Percentiles rank a stretch among this genome's conserved stretches.
These are phyloP conservation scores for Cydia fagiglandana DNA, from an alignment of 1,140 invertebrate genomes.

Conservation along the genomic window DNA sequence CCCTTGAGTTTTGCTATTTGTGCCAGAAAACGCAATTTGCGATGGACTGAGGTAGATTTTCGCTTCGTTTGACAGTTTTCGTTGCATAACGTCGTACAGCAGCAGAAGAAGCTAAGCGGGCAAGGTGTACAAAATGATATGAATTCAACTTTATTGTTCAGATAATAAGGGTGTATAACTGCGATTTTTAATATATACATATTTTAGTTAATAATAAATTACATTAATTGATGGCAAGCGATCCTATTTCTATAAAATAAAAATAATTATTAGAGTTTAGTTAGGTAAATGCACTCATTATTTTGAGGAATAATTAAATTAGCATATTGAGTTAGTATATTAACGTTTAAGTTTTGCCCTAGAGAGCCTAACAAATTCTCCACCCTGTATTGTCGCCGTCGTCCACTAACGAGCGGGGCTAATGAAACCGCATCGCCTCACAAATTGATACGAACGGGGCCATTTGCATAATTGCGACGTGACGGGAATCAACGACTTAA, in stretches of 20 bases:
- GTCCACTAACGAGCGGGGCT: constrained; percentile 23
- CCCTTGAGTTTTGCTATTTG: background rate
- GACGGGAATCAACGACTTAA: background rate
- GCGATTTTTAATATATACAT: too few species aligned
- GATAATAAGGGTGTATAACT: too few species aligned
- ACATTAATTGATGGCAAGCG: too few species aligned
- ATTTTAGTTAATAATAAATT: too few species aligned
- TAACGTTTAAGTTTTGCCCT: background rate
- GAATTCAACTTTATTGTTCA: too few species aligned
- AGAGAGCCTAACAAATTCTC: too few species aligned
- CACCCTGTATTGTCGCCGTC: background rate
- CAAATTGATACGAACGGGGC: constrained; percentile 14
- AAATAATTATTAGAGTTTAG: too few species aligned
- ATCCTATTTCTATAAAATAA: too few species aligned
- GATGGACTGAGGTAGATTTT: background rate
- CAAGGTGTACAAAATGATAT: background rate
- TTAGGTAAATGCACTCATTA: too few species aligned
- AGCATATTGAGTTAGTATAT: too few species aligned
- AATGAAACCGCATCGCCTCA: constrained; percentile 13
- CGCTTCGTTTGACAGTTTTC: constrained; percentile 10
- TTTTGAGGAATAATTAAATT: too few species aligned
- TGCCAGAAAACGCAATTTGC: background rate
- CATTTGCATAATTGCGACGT: constrained; percentile 19
- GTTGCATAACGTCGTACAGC: background rate
- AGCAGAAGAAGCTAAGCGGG: background rate